Evolutionary conservation across 2,888 invertebrate species (phyloP), one percentile per base, ranked within the genome.

Genomic region (Acrocyrtus sp.): DNA sequence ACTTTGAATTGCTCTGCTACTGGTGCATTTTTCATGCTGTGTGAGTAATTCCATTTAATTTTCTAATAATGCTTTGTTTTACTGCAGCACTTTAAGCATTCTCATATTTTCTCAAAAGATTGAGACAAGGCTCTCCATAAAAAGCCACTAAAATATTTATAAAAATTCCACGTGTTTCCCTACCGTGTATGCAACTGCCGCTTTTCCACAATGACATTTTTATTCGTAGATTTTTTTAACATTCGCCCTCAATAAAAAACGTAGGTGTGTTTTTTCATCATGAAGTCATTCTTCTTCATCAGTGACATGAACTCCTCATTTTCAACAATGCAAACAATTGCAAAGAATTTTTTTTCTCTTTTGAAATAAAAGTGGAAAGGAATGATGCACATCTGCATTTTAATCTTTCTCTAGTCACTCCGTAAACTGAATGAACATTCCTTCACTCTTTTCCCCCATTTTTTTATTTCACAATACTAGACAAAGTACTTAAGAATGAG

Each of bases 91-190:
- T n/a, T n/a, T n/a, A n/a, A n/a, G n/a, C n/a, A n/a, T n/a, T n/a
- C n/a, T n/a, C n/a, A n/a, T n/a, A n/a, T n/a, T n/a, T n/a, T n/a
- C n/a, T n/a, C n/a, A n/a, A n/a, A n/a, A n/a, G n/a, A n/a, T n/a
- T n/a, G n/a, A n/a, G n/a, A n/a, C n/a, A n/a, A n/a, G n/a, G n/a
- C n/a, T n/a, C n/a, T n/a, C n/a, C n/a, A n/a, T n/a, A n/a, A n/a
- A n/a, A n/a, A n/a, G n/a, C n/a, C n/a, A n/a, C n/a, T n/a, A n/a
- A n/a, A n/a, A n/a, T n/a, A n/a, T n/a, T n/a, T n/a, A n/a, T n/a
- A n/a, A n/a, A 48, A 69, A 69, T 61, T 69, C 68, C 61, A 60
- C 68, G 68, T 69, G 68, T 61, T 60, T 45, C 19, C 47, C 45
- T 58, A 58, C 67, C 58, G 51, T 67, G 26, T 41, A 60, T 10